Evolutionary conservation across 2,888 invertebrate genomes (phyloP), one percentile per base, ranked within the genome.

Genomic region (Rotaria magnacalcarata): DNA sequence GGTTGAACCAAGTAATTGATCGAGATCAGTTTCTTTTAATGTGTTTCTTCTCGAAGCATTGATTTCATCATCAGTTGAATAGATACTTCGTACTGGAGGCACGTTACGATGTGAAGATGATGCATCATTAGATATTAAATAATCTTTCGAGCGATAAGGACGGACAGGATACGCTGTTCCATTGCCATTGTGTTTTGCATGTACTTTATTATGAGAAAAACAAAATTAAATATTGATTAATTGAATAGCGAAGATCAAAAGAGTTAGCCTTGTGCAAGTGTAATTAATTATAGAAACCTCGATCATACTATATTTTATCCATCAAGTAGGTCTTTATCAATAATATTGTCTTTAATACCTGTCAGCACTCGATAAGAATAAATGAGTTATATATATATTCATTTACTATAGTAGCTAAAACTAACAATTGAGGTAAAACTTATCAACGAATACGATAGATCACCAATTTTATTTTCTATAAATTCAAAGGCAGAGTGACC

Each of bases 61-160:
- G 16, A n/a, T 1, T 80, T 47, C 47, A 24, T 80, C 47, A 2
- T 80, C 80, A 3, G 67, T 34, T 24, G 43, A 41, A 47, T 80
- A 80, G 4, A 80, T 80, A 80, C 47, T 47, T 24, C 80, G 80
- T 19, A 67, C 6, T 6, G 67, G 27, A 24, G 80, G 80, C 24
- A 47, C 24, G 24, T 1, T 47, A 80, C 43, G 47, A 47, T 47
- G 8, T n/a, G n/a, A 47, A 11, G 19, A 11, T 8, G 80, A 80
- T 47, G 47, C 3, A 1, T 47, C 80, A 3, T 7, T 1, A 11
- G 47, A 47, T n/a, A 47, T 47, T 80, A 80, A 47, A 47, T 47
- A 80, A 47, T 80, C 80, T 80, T 80, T 80, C n/a, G 80, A 80
- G 14, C 80, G 80, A 80, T 80, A 47, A 80, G 80, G 80, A 80